Percentiles rank a stretch among this genome's conserved stretches.
Conservation (phyloP, 2,113 vertebrate genomes). For the Ailuropoda melanoleuca region DNA sequence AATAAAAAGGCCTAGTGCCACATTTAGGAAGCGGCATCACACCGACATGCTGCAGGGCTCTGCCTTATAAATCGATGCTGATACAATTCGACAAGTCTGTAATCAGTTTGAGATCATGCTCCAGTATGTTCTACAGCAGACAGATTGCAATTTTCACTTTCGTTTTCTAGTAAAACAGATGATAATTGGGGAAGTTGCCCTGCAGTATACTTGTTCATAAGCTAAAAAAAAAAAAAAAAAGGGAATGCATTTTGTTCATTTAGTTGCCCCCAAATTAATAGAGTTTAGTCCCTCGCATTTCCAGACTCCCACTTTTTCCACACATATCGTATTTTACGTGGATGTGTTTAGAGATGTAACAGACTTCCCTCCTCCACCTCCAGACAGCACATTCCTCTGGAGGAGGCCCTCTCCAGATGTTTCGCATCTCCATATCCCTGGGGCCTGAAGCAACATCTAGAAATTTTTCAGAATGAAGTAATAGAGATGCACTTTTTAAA, state of each 20-base stretch:
- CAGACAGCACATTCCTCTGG: rapidly evolving
- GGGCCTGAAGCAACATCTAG: neutral
- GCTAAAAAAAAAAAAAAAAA: neutral
- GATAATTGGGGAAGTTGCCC: slow-evolving; percentile 46
- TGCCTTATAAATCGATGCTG: slow-evolving; percentile 67
- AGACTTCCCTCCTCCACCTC: neutral
- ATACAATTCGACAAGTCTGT: slow-evolving; percentile 66
- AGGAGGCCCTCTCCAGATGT: neutral
- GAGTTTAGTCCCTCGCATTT: neutral
- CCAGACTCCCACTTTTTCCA: neutral
- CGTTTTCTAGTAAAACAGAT: slow-evolving; percentile 58
- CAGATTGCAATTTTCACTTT: slow-evolving; percentile 69
- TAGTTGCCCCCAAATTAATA: neutral
- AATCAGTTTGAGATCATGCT: slow-evolving; percentile 67
- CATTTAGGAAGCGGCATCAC: neutral
- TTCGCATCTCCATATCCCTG: neutral
- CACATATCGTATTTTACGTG: neutral
- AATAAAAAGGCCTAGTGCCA: neutral
- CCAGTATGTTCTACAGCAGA: slow-evolving; percentile 55
- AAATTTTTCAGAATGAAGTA: neutral
- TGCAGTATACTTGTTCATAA: slow-evolving; percentile 17
- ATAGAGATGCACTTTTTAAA: neutral
- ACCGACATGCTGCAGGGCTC: neutral
- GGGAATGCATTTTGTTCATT: slow-evolving; percentile 13
- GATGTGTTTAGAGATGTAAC: neutral